phyloP scores from a whole-genome alignment of 2,113 vertebrate genomes.

The Brachyhypopomus gauderio region DNA sequence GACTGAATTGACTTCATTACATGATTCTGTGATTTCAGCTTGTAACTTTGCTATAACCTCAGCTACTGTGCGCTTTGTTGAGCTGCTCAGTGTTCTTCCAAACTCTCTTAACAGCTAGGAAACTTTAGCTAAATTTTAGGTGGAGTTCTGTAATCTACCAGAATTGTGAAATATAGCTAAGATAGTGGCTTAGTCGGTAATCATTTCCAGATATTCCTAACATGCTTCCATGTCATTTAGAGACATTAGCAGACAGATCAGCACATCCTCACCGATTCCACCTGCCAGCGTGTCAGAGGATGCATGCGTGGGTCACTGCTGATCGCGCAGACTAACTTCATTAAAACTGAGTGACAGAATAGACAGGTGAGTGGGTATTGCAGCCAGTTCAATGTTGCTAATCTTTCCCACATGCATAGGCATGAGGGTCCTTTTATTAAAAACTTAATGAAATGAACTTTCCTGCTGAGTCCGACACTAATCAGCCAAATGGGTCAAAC shows the following conservation, averaged over 20 bases:
- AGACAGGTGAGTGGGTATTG: constrained; percentile 25
- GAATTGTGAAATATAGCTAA: not conserved
- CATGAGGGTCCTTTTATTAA: constrained; percentile 25
- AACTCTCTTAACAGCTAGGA: not conserved
- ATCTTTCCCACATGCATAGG: constrained; percentile 25
- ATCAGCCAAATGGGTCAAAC: constrained; percentile 22
- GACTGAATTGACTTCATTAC: no score
- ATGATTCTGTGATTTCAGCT: no score
- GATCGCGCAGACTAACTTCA: not conserved
- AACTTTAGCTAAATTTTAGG: not conserved
- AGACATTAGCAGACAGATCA: not conserved
- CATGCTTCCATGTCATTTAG: not conserved
- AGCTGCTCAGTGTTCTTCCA: no score
- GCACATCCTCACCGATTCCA: not conserved
- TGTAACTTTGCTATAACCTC: no score
- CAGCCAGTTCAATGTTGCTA: constrained; percentile 12
- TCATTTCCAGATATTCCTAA: not conserved
- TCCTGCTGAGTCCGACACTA: constrained; percentile 12
- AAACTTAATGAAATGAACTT: constrained; percentile 36
- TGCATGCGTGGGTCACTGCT: constrained; percentile 5
- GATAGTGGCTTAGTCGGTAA: not conserved
- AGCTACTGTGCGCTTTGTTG: no score
- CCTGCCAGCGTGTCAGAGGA: not conserved
- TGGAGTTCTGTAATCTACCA: not conserved
- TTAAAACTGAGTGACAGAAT: not conserved